Evolutionary conservation across 2,888 invertebrate species (phyloP).

Genomic region (Therioaphis trifolii): DNA sequence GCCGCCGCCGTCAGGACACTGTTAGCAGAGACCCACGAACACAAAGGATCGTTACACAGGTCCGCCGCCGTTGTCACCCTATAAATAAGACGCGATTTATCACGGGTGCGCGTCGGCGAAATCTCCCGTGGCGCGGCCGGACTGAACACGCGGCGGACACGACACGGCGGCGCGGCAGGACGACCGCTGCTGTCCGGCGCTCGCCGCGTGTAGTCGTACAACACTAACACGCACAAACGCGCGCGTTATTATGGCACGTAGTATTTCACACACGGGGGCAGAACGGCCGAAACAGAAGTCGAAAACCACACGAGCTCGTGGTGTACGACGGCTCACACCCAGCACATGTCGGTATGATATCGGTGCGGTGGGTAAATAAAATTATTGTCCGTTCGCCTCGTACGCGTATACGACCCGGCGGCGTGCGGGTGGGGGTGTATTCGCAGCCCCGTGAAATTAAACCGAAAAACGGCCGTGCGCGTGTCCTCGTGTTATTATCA

Average conservation of each 20-base stretch:
- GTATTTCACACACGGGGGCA: background rate
- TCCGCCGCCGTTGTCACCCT: constrained; percentile 35
- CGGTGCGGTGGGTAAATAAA: background rate
- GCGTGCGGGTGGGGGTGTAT: background rate
- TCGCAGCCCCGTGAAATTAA: constrained; percentile 54
- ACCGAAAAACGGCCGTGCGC: constrained; percentile 29
- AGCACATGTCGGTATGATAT: background rate
- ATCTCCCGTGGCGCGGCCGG: constrained; percentile 24
- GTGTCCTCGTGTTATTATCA: constrained; percentile 6
- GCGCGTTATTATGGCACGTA: background rate
- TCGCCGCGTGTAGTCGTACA: background rate
- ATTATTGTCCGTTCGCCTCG: constrained; percentile 5
- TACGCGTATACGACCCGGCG: background rate
- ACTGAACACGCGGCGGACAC: no score
- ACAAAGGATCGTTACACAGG: constrained; percentile 55
- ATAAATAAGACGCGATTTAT: constrained; percentile 50
- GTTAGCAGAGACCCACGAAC: constrained; percentile 20
- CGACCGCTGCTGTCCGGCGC: background rate
- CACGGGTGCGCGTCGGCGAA: constrained; percentile 33
- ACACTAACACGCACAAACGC: background rate
- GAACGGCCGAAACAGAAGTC: constrained; percentile 42
- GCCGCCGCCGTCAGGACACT: background rate
- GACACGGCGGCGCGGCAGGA: no score
- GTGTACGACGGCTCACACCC: background rate
- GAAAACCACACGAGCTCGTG: constrained; percentile 22